Evolutionary conservation across 2,888 invertebrate genomes (phyloP).

Genomic region (Volucella bombylans): DNA sequence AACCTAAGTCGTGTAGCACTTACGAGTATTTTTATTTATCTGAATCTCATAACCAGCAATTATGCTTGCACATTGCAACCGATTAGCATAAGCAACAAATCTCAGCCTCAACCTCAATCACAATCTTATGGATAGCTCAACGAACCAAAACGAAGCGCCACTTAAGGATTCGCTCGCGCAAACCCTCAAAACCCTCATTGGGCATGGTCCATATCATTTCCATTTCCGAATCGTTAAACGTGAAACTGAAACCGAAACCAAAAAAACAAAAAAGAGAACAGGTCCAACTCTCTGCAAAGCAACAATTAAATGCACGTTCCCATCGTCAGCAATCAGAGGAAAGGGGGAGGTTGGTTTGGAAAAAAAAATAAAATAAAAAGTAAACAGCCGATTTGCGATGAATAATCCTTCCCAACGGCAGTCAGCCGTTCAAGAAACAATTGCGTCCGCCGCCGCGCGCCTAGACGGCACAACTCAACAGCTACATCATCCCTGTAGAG

Average conservation of each 20-base stretch:
- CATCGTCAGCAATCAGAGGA: constrained; percentile 26
- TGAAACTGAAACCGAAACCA: background rate
- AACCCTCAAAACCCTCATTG: constrained; percentile 21
- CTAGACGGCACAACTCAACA: constrained; percentile 19
- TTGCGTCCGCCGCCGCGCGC: constrained; percentile 8
- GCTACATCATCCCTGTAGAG: constrained; percentile 10
- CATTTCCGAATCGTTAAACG: constrained; percentile 23
- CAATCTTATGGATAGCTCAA: background rate
- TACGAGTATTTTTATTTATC: constrained; percentile 54
- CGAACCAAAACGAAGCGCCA: constrained; percentile 53
- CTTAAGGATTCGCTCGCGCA: constrained; percentile 64
- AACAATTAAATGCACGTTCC: constrained; percentile 64
- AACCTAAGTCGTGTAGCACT: constrained; percentile 44
- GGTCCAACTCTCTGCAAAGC: constrained; percentile 29
- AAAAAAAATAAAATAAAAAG: constrained; percentile 2
- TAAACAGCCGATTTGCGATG: constrained; percentile 62
- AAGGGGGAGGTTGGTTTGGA: no score
- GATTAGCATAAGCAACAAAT: constrained; percentile 55
- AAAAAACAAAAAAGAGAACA: constrained; percentile 8
- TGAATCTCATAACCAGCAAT: constrained; percentile 63
- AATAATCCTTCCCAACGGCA: constrained; percentile 72
- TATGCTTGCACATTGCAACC: constrained; percentile 53
- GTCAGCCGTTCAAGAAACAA: constrained; percentile 34
- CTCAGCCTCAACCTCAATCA: background rate
- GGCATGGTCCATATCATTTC: constrained; percentile 28